Percentiles rank a stretch among this genome's conserved stretches.
Conservation (phyloP, 2,888 invertebrate genomes). For the Pachliopta kotzebuea region DNA sequence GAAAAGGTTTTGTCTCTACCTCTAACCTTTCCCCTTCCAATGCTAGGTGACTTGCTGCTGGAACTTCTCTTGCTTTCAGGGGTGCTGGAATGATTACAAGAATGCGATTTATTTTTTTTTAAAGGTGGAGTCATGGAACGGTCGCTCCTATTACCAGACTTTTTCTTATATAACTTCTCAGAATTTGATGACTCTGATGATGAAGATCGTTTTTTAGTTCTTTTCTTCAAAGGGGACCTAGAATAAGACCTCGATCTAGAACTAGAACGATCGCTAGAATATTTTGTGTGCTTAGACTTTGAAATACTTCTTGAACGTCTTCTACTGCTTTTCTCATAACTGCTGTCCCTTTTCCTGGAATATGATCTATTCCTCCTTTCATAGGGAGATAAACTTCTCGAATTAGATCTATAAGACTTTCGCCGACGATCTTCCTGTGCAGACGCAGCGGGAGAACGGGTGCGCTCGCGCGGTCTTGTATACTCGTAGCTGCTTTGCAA, state of each 20-base stretch:
- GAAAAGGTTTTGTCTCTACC: constrained; percentile 43
- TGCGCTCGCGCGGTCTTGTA: constrained; percentile 37
- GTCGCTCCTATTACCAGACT: constrained; percentile 38
- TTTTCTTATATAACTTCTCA: constrained; percentile 53
- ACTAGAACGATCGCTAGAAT: constrained; percentile 62
- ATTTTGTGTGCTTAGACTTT: constrained; percentile 52
- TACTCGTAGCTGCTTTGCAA: constrained; percentile 41
- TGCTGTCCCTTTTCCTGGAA: constrained; percentile 54
- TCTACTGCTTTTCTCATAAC: constrained; percentile 47
- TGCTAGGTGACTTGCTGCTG: constrained; percentile 37
- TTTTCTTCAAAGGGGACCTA: constrained; percentile 44
- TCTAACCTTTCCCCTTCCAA: constrained; percentile 38
- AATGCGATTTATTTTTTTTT: constrained; percentile 44
- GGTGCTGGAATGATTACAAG: constrained; percentile 43
- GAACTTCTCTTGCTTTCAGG: constrained; percentile 32
- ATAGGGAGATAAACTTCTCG: constrained; percentile 60
- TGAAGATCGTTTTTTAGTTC: constrained; percentile 46
- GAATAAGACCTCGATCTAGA: constrained; percentile 59
- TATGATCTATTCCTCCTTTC: constrained; percentile 48
- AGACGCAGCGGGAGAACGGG: constrained; percentile 43
- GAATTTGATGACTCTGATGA: constrained; percentile 60
- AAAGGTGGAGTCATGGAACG: constrained; percentile 50
- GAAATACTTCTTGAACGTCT: constrained; percentile 52
- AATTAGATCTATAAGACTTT: constrained; percentile 50
- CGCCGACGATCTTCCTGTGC: constrained; percentile 44